Base-by-base conservation (phyloP, 2,797 vertebrate genomes). In the Malurus splendens region DNA sequence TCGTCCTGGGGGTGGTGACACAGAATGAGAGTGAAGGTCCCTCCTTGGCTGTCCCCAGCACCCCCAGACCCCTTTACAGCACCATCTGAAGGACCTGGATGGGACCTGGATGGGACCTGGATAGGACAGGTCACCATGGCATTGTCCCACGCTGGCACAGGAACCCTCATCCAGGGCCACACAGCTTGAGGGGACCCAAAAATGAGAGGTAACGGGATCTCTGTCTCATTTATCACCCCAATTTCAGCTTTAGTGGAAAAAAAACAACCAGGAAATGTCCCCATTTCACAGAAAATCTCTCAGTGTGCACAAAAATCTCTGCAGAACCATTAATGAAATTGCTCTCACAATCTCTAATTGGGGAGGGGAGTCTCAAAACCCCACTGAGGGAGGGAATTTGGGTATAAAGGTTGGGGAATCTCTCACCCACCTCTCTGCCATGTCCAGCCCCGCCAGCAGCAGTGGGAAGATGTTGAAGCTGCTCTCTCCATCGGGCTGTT, bases 401-500 rank as follows among this genome's bases (percentile, higher is more conserved):
- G 19, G 9, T 12, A 9, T 9, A 42, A 27, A 30, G 8, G 27
- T 5, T 0, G 38, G 41, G 30, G 18, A 44, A 24, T 18, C 50
- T 1, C 36, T 8, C 27, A 24, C 33, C 65, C 93, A 99, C 99
- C 98, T 99, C 95, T 98, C 97, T 16, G 98, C 98, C 15, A 93
- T 32, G 79, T 97, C 97, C 94, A 98, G 84, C 52, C 99, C 99
- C 0, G 98, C 98, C 89, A 99, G 94, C 98, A 99, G 97, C 96
- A 99, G 98, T 5, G 98, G 95, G 95, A 99, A 99, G 20, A 99
- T 80, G 83, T 98, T 97, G 94, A 99, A 99, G 95, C 92, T 98
- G 91, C 98, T 98, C 94, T 99, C 98, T 20, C 98, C 98, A 0
- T 95, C 94, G 0, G 97, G 98, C 76, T 94, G 97, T 94, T 96